These are phyloP conservation scores for Tetrax tetrax DNA, from an alignment of 2,113 vertebrate genomes.

Conservation along the genomic window DNA sequence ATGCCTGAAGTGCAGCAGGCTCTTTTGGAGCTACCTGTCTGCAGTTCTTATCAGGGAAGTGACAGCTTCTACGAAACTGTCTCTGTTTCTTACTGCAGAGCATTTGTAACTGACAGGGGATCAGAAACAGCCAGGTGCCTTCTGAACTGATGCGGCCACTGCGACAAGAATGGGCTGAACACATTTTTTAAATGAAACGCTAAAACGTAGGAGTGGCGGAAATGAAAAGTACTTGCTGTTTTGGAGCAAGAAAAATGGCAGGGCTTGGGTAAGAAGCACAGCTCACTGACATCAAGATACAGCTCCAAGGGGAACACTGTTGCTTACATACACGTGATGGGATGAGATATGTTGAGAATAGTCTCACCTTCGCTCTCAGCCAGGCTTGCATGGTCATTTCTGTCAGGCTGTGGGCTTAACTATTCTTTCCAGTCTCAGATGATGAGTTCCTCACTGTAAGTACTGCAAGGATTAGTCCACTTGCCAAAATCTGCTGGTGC, in stretches of 20 bases:
- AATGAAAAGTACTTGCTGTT: neutral
- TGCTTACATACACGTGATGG: fast-evolving
- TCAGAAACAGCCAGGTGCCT: neutral
- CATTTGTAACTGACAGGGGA: neutral
- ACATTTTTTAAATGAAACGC: neutral
- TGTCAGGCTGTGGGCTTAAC: neutral
- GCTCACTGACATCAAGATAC: neutral
- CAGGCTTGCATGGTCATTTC: neutral
- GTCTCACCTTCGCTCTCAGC: neutral
- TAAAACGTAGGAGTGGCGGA: neutral
- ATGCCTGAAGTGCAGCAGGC: neutral
- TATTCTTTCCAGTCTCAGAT: neutral
- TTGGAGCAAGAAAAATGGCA: neutral
- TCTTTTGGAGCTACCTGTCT: neutral
- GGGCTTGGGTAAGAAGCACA: neutral
- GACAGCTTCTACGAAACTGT: neutral
- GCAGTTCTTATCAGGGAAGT: neutral
- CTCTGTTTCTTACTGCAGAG: neutral
- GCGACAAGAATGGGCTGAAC: neutral
- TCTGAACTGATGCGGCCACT: neutral
- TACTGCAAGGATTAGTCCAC: neutral
- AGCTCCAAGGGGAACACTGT: neutral
- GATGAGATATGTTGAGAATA: neutral
- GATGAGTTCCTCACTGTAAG: neutral
- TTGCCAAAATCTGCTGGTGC: neutral